Base-by-base conservation (phyloP, 1,140 invertebrate species). In the Bombus sibiricus region DNA sequence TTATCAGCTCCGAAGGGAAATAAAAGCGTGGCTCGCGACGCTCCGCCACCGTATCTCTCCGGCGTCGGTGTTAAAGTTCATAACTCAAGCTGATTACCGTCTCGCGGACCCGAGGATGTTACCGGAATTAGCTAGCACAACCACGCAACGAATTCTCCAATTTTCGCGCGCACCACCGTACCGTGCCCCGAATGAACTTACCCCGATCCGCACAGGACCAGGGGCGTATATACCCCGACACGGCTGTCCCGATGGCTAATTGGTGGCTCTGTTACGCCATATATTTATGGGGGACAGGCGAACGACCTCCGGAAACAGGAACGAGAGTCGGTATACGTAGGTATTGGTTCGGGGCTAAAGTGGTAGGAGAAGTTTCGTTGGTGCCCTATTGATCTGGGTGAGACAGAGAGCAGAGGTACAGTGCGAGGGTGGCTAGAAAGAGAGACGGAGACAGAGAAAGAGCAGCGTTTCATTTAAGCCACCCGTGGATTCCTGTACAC, bases 181-280 rank as follows among this genome's bases (percentile, higher is more conserved):
- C 13, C 62, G 12, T 41, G 1, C 32, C 68, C 64, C 72, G 62
- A 86, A 72, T 66, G 85, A 89, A 89, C 89, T 89, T 87, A 81
- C 15, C 39, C 68, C 53, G 25, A 34, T 43, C 71, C 37, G 86
- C 78, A 47, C 1, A 66, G 47, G 18, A 53, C 18, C 64, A 13
- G 18, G 37, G 34, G 59, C 25, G 81, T 66, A 41, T 79, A 78
- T n/a, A 82, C 81, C 80, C 78, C 79, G 83, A 88, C 76, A 85
- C 88, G 83, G 86, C 89, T 88, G 89, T 88, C 80, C 86, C 89
- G 66, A 90, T 90, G 86, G 89, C 89, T 90, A 90, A 90, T 90
- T 90, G 89, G 89, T 90, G 89, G 89, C 89, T 90, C 80, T 89
- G 89, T 90, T 83, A 76, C 89, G 75, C 83, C 73, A 82, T 90